phyloP scores from a whole-genome alignment of 2,113 vertebrate genomes.

The Centrocercus urophasianus region DNA sequence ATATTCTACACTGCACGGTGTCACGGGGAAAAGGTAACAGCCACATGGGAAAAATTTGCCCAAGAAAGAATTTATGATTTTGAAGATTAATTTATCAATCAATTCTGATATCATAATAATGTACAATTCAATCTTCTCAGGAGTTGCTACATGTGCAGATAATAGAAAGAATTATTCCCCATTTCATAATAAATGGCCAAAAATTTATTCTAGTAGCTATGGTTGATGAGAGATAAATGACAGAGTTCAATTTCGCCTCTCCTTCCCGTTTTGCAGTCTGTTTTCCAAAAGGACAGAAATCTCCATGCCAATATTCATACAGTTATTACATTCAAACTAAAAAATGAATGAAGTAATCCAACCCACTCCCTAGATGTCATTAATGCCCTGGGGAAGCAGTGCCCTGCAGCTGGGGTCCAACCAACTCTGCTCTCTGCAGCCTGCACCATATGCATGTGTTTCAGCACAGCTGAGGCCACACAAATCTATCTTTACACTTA shows the following conservation, averaged over 20 bases:
- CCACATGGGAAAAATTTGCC: background rate
- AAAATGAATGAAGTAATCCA: constrained; percentile 64
- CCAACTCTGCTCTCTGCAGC: background rate
- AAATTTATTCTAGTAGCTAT: background rate
- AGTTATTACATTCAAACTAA: constrained; percentile 12
- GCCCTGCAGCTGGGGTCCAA: constrained; percentile 25
- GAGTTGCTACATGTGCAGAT: background rate
- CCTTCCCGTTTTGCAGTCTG: background rate
- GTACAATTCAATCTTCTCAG: background rate
- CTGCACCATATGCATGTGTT: background rate
- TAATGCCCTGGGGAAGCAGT: background rate
- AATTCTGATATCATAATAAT: background rate
- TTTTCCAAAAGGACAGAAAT: constrained; percentile 19
- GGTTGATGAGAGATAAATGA: background rate
- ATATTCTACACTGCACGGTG: background rate
- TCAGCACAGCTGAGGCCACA: background rate
- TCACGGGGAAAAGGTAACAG: background rate
- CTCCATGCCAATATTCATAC: background rate
- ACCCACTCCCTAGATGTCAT: background rate
- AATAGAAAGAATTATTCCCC: background rate
- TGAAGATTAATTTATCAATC: background rate
- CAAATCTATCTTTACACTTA: background rate
- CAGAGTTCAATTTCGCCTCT: background rate
- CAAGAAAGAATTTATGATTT: background rate
- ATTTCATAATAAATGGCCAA: background rate